Conservation (phyloP, 2,888 invertebrate genomes). For the Drosophila sordidapex region DNA sequence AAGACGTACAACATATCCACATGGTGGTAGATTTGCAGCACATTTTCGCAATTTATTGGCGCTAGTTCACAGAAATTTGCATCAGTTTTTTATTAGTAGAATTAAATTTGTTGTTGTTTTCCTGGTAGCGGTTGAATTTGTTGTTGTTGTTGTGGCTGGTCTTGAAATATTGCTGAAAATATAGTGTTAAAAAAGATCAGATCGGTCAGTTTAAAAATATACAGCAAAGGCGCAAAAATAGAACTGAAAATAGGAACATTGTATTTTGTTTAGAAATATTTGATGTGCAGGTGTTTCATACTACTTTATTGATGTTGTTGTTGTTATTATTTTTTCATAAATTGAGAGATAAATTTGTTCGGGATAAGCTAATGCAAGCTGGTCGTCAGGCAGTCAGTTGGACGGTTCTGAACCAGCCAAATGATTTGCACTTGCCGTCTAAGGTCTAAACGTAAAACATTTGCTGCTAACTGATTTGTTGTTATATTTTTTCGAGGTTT, state of each 20-base stretch:
- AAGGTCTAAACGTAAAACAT: conserved; percentile 69
- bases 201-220: conserved; percentile 74
- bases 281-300: conserved; percentile 68
- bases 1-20: conserved; percentile 61
- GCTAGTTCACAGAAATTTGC: conserved; percentile 69
- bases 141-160: conserved; percentile 30
- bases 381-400: conserved; percentile 44
- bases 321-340: conserved; percentile 14
- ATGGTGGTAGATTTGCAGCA: conserved; percentile 73
- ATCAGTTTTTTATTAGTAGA: conserved; percentile 50
- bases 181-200: conserved; percentile 65
- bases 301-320: conserved; percentile 46
- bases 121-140: conserved; percentile 17
- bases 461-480: conserved; percentile 48
- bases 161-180: conserved; percentile 71
- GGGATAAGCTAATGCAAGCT: conserved; percentile 52
- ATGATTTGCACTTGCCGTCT: conserved; percentile 72
- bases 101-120: conserved; percentile 23
- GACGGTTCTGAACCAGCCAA: conserved; percentile 54
- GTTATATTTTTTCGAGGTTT: conserved; percentile 34
- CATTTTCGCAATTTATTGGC: conserved; percentile 67
- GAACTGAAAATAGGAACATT: conserved; percentile 35
- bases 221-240: conserved; percentile 51
- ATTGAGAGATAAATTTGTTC: conserved; percentile 35
- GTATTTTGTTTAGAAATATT: conserved; percentile 59